phyloP scores from a whole-genome alignment of 2,797 vertebrate genomes.

The Manis crassicaudata region DNA sequence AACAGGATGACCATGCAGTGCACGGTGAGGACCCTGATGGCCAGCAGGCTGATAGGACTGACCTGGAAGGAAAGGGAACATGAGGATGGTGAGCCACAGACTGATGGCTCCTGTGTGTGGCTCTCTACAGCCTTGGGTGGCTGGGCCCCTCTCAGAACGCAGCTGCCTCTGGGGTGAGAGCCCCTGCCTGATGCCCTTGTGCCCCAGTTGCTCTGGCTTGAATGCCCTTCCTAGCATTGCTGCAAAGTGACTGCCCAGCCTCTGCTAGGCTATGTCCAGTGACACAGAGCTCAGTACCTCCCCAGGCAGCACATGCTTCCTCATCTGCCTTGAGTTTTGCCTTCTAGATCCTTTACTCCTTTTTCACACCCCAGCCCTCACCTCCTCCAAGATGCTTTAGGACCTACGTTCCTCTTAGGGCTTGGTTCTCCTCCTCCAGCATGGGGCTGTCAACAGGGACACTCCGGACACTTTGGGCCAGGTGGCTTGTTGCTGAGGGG shows the following conservation, averaged over 20 bases:
- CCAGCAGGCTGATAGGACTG: conserved; percentile 89
- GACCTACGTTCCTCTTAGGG: neutral
- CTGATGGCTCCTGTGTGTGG: no score
- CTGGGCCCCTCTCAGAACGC: neutral
- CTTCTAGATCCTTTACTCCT: neutral
- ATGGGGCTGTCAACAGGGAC: neutral
- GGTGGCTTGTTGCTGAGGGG: neutral
- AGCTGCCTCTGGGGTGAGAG: neutral
- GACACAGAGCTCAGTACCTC: neutral
- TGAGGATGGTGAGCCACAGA: neutral
- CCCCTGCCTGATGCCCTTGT: neutral
- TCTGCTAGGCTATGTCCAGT: neutral
- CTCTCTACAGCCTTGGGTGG: neutral
- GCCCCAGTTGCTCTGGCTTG: neutral
- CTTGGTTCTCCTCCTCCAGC: neutral
- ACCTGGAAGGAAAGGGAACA: conserved; percentile 81
- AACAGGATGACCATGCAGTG: conserved; percentile 91
- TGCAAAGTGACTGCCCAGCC: neutral
- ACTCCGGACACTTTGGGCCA: neutral
- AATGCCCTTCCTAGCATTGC: neutral
- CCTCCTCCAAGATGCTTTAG: neutral
- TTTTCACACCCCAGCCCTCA: neutral
- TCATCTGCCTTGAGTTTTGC: neutral
- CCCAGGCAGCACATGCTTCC: neutral
- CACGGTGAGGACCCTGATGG: conserved; percentile 88